A percentile compares a stretch with the other conserved stretches of the same genome.
phyloP scores from a whole-genome alignment of 2,797 vertebrate species.

The Gila robusta region DNA sequence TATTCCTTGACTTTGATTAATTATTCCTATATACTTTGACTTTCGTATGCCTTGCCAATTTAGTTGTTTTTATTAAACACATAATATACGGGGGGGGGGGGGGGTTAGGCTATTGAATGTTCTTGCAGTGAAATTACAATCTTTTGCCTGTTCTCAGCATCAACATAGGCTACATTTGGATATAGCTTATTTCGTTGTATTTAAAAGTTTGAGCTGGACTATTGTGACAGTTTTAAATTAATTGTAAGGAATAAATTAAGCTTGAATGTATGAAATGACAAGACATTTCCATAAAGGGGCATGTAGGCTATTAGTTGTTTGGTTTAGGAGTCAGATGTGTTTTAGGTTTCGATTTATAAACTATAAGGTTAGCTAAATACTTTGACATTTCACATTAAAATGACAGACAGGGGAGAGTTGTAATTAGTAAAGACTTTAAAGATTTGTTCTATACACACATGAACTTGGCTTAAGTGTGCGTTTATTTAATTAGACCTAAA shows the following conservation, averaged over 20 bases:
- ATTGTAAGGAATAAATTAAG: not conserved
- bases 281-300: conserved; percentile 21
- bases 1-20: too few species aligned
- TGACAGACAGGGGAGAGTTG: not conserved
- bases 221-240: not conserved
- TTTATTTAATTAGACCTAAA: conserved; percentile 49
- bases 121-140: not conserved
- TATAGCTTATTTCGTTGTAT: conserved; percentile 10
- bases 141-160: not conserved
- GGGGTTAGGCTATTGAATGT: not conserved
- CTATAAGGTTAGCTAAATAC: not conserved
- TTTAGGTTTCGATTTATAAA: conserved; percentile 11
- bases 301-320: conserved; percentile 4
- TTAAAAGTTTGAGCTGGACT: not conserved
- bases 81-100: too few species aligned
- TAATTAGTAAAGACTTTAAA: conserved; percentile 8
- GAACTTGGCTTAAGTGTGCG: conserved; percentile 41
- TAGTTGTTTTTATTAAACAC: not conserved
- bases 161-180: not conserved
- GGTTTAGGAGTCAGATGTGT: not conserved
- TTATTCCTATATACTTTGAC: too few species aligned
- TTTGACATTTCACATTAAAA: conserved; percentile 4
- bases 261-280: not conserved
- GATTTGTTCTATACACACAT: conserved; percentile 28
- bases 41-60: not conserved